Evolutionary conservation across 2,888 invertebrate genomes (phyloP).

Genomic region (Dascillus cervinus): DNA sequence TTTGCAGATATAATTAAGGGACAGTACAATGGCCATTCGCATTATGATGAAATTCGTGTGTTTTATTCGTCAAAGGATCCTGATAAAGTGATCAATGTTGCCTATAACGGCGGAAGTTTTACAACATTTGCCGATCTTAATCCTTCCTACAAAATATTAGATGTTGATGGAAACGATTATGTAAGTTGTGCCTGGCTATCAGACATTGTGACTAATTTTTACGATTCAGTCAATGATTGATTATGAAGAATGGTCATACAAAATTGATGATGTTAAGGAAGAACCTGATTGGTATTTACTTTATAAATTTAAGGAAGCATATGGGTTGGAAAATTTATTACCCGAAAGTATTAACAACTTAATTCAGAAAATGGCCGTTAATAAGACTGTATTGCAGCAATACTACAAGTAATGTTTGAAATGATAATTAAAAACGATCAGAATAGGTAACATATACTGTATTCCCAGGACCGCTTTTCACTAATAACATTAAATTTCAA

Average conservation of each 20-base stretch:
- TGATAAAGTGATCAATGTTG: constrained; percentile 55
- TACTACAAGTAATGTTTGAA: constrained; percentile 38
- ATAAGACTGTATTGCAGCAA: constrained; percentile 34
- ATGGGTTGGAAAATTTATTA: constrained; percentile 38
- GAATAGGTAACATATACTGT: too few relatives aligned
- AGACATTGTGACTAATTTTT: too few relatives aligned
- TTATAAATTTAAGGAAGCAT: constrained; percentile 64
- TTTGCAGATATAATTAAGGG: constrained; percentile 67
- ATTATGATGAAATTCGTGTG: constrained; percentile 67
- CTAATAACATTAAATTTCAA: too few relatives aligned
- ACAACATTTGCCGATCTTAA: constrained; percentile 45
- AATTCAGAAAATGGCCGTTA: constrained; percentile 34
- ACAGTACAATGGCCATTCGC: constrained; percentile 81
- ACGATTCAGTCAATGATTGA: constrained; percentile 38
- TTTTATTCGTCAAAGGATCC: constrained; percentile 54
- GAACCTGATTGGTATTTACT: constrained; percentile 66
- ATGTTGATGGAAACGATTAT: constrained; percentile 26
- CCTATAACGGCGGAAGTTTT: constrained; percentile 57
- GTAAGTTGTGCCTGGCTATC: too few relatives aligned
- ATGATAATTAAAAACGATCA: too few relatives aligned
- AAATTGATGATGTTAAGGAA: constrained; percentile 51
- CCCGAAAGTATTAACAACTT: constrained; percentile 39
- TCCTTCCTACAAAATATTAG: constrained; percentile 46
- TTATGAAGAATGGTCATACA: constrained; percentile 64
- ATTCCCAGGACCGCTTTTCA: too few relatives aligned